Conservation (phyloP, 2,797 vertebrate species). For the Diplodus sargus region DNA sequence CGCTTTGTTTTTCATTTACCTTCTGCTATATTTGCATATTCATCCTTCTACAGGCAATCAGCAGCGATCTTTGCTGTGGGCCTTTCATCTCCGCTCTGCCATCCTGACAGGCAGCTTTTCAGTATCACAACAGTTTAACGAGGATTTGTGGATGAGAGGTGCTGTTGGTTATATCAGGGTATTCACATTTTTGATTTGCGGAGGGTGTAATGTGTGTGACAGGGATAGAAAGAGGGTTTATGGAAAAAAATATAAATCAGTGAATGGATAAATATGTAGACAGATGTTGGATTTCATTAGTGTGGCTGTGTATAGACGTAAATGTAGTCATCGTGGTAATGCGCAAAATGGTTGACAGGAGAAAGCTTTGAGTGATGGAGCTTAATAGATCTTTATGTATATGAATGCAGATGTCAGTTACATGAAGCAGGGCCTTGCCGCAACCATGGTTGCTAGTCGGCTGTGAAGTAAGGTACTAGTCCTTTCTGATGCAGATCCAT, state of each 20-base stretch:
- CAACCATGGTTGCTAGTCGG: conserved; percentile 19
- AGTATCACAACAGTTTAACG: conserved; percentile 74
- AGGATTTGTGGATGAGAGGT: conserved; percentile 66
- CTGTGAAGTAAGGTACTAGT: conserved; percentile 37
- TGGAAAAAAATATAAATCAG: conserved; percentile 28
- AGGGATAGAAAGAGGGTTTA: conserved; percentile 51
- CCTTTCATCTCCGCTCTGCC: conserved; percentile 73
- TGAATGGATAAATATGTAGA: conserved; percentile 48
- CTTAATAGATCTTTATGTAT: conserved; percentile 47
- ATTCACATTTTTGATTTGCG: conserved; percentile 64
- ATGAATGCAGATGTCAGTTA: conserved; percentile 51
- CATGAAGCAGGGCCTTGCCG: conserved; percentile 28
- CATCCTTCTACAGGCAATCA: conserved; percentile 79
- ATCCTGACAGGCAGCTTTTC: conserved; percentile 73
- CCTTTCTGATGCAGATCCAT: conserved; percentile 82
- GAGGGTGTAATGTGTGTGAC: conserved; percentile 61
- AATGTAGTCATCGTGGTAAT: conserved; percentile 42
- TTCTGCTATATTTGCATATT: conserved; percentile 84
- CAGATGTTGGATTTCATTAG: conserved; percentile 54
- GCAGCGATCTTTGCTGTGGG: conserved; percentile 74
- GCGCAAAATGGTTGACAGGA: conserved; percentile 39
- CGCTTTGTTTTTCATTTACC: conserved; percentile 82
- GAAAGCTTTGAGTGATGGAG: conserved; percentile 47
- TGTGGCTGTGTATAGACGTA: conserved; percentile 47
- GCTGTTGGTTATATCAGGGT: conserved; percentile 46